phyloP scores from a whole-genome alignment of 2,888 invertebrate genomes.

The Drosophila pegasa region DNA sequence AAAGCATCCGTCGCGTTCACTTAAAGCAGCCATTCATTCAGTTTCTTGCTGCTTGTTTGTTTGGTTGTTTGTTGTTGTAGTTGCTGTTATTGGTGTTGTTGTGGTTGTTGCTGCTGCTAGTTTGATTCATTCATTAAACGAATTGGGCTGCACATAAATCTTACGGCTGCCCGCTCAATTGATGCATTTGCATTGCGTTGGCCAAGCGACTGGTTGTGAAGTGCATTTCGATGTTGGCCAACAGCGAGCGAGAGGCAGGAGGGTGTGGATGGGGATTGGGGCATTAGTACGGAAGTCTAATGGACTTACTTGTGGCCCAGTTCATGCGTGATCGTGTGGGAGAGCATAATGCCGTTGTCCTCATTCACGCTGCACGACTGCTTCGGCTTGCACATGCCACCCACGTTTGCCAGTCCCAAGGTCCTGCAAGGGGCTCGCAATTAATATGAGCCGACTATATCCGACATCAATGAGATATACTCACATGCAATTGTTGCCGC shows the following conservation, averaged over 20 bases:
- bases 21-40: constrained; percentile 56
- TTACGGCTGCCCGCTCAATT: constrained; percentile 53
- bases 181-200: constrained; percentile 62
- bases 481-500: constrained; percentile 86
- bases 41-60: constrained; percentile 17
- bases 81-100: constrained; percentile 14
- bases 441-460: neutral
- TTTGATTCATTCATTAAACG: constrained; percentile 72
- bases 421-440: constrained; percentile 86
- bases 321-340: constrained; percentile 96
- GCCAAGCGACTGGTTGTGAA: constrained; percentile 33
- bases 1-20: constrained; percentile 72
- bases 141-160: constrained; percentile 72
- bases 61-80: constrained; percentile 25
- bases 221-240: constrained; percentile 60
- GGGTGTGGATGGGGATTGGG: neutral
- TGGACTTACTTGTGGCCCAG: constrained; percentile 94
- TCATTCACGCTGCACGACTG: constrained; percentile 96
- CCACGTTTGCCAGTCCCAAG: constrained; percentile 94
- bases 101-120: constrained; percentile 18
- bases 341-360: constrained; percentile 94
- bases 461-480: constrained; percentile 22
- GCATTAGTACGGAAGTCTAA: constrained; percentile 35
- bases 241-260: constrained; percentile 3
- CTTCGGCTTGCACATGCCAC: constrained; percentile 94